These are phyloP conservation scores for Drepana falcataria DNA, from an alignment of 2,888 invertebrate genomes.

Conservation along the genomic window DNA sequence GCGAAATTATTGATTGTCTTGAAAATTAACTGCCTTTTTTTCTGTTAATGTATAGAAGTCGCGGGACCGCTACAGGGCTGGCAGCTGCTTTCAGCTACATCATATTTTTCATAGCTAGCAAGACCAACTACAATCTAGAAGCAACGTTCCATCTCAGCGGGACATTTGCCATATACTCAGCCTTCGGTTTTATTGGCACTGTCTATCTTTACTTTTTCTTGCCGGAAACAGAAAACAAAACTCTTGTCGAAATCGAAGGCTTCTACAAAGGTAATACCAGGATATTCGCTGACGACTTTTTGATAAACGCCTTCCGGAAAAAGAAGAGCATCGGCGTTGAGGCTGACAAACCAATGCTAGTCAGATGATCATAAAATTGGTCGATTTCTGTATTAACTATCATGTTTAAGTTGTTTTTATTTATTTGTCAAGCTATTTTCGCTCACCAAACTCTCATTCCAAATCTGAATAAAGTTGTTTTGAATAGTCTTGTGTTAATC, in stretches of 20 bases:
- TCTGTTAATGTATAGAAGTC: conserved; percentile 57
- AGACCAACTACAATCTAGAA: conserved; percentile 76
- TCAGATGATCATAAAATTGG: conserved; percentile 26
- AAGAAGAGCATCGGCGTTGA: conserved; percentile 36
- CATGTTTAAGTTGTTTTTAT: background rate
- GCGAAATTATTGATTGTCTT: no score
- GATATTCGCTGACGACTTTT: conserved; percentile 63
- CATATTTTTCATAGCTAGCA: conserved; percentile 68
- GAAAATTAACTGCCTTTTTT: background rate
- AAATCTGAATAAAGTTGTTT: background rate
- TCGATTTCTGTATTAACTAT: conserved; percentile 1
- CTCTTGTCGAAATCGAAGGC: conserved; percentile 73
- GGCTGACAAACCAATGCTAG: conserved; percentile 56
- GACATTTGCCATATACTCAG: conserved; percentile 66
- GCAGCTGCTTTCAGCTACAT: conserved; percentile 73
- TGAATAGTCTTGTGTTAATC: no score
- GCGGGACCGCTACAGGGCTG: conserved; percentile 71
- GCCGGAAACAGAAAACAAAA: conserved; percentile 76
- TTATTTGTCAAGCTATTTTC: background rate
- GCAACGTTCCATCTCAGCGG: conserved; percentile 66
- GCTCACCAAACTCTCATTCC: background rate
- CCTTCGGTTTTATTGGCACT: conserved; percentile 63
- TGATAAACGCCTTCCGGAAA: conserved; percentile 61
- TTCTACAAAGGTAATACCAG: conserved; percentile 58
- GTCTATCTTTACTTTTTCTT: conserved; percentile 71